These are phyloP conservation scores for Microcebus ravelobensis DNA, from an alignment of 2,113 vertebrate genomes.

Conservation along the genomic window DNA sequence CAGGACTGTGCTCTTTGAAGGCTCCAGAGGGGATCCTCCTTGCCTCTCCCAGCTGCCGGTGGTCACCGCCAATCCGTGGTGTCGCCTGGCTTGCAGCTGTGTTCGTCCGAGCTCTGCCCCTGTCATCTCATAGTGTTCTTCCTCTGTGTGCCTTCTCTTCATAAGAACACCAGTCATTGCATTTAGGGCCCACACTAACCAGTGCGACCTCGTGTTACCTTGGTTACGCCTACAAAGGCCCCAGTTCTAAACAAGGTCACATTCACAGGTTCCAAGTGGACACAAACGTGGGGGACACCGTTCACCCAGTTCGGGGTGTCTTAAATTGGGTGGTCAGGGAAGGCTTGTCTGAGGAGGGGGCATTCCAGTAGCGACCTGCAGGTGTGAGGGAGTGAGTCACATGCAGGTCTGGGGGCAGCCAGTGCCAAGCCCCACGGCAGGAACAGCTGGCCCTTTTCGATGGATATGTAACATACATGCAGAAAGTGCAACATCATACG, in stretches of 20 bases:
- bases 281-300: not conserved
- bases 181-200: accelerated
- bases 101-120: accelerated
- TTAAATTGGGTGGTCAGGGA: not conserved
- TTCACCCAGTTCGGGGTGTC: too few species aligned
- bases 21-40: too few species aligned
- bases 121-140: not conserved
- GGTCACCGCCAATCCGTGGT: not conserved
- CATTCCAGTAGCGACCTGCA: not conserved
- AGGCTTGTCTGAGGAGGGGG: not conserved
- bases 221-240: not conserved
- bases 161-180: not conserved
- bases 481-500: not conserved
- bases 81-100: not conserved
- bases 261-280: not conserved
- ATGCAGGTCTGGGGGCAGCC: accelerated
- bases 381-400: not conserved
- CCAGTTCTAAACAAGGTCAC: not conserved
- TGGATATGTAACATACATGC: not conserved
- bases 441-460: not conserved
- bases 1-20: too few species aligned
- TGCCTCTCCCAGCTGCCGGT: not conserved
- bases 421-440: not conserved
- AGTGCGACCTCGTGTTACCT: not conserved
- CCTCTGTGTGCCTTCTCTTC: not conserved